Evolutionary conservation across 2,888 invertebrate genomes (phyloP).

Genomic region (Drosophila putrida): DNA sequence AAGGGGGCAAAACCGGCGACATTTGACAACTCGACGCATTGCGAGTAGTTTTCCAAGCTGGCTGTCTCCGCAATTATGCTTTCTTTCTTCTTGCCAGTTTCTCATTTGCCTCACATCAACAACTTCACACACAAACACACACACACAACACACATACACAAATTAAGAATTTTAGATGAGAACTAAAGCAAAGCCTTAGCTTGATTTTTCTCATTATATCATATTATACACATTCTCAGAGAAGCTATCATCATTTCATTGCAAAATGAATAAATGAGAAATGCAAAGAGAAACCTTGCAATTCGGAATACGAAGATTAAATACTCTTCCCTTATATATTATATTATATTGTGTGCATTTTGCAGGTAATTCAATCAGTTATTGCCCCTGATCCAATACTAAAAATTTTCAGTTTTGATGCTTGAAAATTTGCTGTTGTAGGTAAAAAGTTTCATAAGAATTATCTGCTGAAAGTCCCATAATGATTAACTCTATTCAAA

Average conservation of each 20-base stretch:
- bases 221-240: slow-evolving; percentile 8
- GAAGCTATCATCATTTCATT: slow-evolving; percentile 3
- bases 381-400: too few species aligned
- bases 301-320: background rate
- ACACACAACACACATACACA: background rate
- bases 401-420: too few species aligned
- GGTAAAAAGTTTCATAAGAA: too few species aligned
- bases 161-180: background rate
- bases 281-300: background rate
- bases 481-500: too few species aligned
- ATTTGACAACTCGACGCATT: slow-evolving; percentile 46
- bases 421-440: too few species aligned
- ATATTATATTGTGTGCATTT: too few species aligned
- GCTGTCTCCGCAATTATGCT: slow-evolving; percentile 14
- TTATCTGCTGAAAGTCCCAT: too few species aligned
- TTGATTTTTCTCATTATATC: slow-evolving; percentile 22
- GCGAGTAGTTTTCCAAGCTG: slow-evolving; percentile 32
- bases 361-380: too few species aligned
- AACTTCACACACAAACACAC: slow-evolving; percentile 12
- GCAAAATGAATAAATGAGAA: slow-evolving; percentile 6
- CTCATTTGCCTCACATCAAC: slow-evolving; percentile 34
- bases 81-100: slow-evolving; percentile 33
- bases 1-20: slow-evolving; percentile 18
- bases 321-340: background rate
- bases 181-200: slow-evolving; percentile 15